Conservation (phyloP, 2,113 vertebrate species). For the Nematolebias whitei region DNA sequence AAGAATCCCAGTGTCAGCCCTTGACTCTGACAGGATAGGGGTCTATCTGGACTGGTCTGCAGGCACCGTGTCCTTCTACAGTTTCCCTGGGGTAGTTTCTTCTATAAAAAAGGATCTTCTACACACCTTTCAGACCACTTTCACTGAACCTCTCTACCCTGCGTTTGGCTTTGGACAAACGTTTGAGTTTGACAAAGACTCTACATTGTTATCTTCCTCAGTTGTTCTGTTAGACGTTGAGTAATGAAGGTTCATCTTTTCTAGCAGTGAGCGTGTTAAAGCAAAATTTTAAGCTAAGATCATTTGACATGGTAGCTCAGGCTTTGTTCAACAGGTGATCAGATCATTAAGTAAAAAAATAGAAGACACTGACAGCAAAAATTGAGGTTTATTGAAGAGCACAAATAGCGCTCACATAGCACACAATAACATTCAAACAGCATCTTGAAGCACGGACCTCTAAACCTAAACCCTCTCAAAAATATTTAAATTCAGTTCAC, state of each 20-base stretch:
- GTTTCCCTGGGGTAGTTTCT: neutral
- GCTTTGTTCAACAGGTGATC: too few relatives aligned
- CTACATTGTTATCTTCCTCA: neutral
- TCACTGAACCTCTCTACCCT: slow-evolving; percentile 39
- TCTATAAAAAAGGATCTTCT: neutral
- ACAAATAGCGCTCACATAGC: too few relatives aligned
- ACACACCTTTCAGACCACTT: slow-evolving; percentile 37
- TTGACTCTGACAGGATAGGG: slow-evolving; percentile 1
- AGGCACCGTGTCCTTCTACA: slow-evolving; percentile 45
- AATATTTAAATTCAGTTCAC: too few relatives aligned
- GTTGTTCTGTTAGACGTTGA: slow-evolving; percentile 1
- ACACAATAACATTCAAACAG: too few relatives aligned
- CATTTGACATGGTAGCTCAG: too few relatives aligned
- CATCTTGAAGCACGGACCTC: too few relatives aligned
- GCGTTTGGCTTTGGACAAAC: slow-evolving; percentile 24
- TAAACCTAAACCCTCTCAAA: too few relatives aligned
- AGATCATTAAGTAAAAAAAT: too few relatives aligned
- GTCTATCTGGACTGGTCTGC: slow-evolving; percentile 46
- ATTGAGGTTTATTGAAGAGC: too few relatives aligned
- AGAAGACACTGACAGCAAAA: too few relatives aligned
- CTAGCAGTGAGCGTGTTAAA: too few relatives aligned
- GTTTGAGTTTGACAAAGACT: neutral
- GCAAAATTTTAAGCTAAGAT: too few relatives aligned
- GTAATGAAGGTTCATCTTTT: neutral
- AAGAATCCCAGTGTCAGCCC: fast-evolving